These are phyloP conservation scores for Vidua chalybeata DNA, from an alignment of 2,113 vertebrate species.

Conservation along the genomic window DNA sequence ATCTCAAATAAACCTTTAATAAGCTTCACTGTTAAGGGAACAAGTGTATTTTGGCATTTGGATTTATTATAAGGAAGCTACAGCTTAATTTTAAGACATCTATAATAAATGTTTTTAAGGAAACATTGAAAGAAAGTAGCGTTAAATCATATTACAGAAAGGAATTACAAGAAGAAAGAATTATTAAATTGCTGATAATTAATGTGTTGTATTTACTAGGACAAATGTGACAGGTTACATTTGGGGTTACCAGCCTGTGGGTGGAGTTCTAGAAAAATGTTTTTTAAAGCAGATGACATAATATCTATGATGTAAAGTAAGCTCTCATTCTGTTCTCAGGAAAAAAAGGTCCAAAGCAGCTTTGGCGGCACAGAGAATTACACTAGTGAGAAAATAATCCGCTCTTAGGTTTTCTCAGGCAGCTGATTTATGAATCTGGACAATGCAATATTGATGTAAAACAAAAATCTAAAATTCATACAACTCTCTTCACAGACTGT, in stretches of 20 bases:
- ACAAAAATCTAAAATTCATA: background rate
- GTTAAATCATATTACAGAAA: slow-evolving; percentile 40
- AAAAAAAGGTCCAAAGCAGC: background rate
- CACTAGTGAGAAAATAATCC: background rate
- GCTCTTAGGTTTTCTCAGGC: background rate
- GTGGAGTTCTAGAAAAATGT: background rate
- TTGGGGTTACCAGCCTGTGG: background rate
- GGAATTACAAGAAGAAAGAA: slow-evolving; percentile 10
- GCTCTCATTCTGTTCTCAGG: background rate
- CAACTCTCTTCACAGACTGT: background rate
- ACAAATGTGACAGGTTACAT: background rate
- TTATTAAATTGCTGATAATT: slow-evolving; percentile 18
- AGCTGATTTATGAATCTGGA: background rate
- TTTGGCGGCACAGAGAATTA: background rate
- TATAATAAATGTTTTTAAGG: background rate
- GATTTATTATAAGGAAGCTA: slow-evolving; percentile 26
- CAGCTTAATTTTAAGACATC: background rate
- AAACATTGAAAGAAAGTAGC: background rate
- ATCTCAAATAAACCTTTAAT: slow-evolving; percentile 20
- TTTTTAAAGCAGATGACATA: background rate
- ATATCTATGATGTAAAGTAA: background rate
- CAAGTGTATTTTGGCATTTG: slow-evolving; percentile 2
- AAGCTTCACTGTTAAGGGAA: background rate
- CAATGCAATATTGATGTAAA: background rate
- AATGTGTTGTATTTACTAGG: background rate